A percentile compares a stretch with the other conserved stretches of the same genome.
phyloP scores from a whole-genome alignment of 2,888 invertebrate species.

The Autographa gamma region DNA sequence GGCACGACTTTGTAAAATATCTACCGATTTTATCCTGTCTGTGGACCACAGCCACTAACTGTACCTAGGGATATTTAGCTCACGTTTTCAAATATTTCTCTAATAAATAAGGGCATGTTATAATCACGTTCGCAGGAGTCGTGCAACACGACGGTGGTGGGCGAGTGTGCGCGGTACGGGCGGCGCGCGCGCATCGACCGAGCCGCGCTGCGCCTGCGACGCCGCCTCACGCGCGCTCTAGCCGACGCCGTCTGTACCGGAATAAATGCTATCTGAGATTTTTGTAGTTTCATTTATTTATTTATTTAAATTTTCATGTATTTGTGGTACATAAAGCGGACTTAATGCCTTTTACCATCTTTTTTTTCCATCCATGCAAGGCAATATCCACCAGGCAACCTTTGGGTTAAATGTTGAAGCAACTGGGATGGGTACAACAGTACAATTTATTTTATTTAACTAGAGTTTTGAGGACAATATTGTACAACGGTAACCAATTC shows the following conservation, averaged over 20 bases:
- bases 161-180: slow-evolving; percentile 79
- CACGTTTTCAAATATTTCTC: slow-evolving; percentile 61
- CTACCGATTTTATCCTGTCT: slow-evolving; percentile 6
- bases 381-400: too few species aligned
- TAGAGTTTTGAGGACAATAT: too few species aligned
- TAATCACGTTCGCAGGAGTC: slow-evolving; percentile 77
- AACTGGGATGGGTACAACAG: too few species aligned
- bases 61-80: slow-evolving; percentile 48
- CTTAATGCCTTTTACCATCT: too few species aligned
- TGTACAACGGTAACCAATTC: too few species aligned
- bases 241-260: slow-evolving; percentile 69
- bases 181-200: slow-evolving; percentile 76
- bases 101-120: slow-evolving; percentile 65
- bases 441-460: too few species aligned
- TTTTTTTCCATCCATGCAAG: too few species aligned
- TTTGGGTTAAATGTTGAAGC: too few species aligned
- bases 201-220: slow-evolving; percentile 75
- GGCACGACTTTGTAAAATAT: slow-evolving; percentile 2
- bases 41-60: slow-evolving; percentile 18
- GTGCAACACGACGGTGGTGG: slow-evolving; percentile 83
- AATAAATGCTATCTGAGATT: slow-evolving; percentile 70
- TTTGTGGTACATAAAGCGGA: too few species aligned
- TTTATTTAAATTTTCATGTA: too few species aligned
- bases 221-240: slow-evolving; percentile 71
- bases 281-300: slow-evolving; percentile 40